These are phyloP conservation scores for Tridacna gigas DNA, from an alignment of 2,888 invertebrate genomes.

Conservation along the genomic window DNA sequence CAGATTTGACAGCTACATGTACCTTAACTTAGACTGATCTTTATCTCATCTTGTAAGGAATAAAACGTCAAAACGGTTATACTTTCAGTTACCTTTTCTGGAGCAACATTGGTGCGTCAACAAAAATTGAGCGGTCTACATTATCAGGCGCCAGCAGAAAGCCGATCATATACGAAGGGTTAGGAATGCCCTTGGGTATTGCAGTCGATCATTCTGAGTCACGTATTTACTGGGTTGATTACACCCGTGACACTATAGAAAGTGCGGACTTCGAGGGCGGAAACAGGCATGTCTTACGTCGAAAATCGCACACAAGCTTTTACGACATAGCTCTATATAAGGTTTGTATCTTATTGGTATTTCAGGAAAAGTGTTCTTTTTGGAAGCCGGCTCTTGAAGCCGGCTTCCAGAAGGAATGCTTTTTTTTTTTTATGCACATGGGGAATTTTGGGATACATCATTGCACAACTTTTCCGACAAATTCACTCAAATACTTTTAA, in stretches of 20 bases:
- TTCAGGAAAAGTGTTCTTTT: background rate
- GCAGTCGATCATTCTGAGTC: background rate
- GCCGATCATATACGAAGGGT: background rate
- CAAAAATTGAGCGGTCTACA: constrained; percentile 13
- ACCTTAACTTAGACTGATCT: background rate
- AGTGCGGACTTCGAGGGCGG: constrained; percentile 4
- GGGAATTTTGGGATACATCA: too few species aligned
- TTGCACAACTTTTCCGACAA: too few species aligned
- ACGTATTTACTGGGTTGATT: constrained; percentile 29
- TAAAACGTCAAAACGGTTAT: background rate
- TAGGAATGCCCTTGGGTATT: constrained; percentile 3
- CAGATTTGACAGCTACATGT: background rate
- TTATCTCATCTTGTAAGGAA: background rate
- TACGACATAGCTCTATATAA: constrained; percentile 9
- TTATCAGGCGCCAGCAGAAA: constrained; percentile 8
- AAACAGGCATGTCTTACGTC: background rate
- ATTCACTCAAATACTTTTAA: too few species aligned
- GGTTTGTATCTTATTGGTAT: background rate
- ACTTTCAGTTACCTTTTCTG: constrained; percentile 26
- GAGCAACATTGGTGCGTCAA: constrained; percentile 3
- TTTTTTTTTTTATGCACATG: too few species aligned
- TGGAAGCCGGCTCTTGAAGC: too few species aligned
- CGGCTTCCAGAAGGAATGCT: too few species aligned
- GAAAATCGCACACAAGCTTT: background rate
- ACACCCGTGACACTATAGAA: constrained; percentile 20